Conservation (phyloP, 2,113 vertebrate genomes). For the Orycteropus afer region DNA sequence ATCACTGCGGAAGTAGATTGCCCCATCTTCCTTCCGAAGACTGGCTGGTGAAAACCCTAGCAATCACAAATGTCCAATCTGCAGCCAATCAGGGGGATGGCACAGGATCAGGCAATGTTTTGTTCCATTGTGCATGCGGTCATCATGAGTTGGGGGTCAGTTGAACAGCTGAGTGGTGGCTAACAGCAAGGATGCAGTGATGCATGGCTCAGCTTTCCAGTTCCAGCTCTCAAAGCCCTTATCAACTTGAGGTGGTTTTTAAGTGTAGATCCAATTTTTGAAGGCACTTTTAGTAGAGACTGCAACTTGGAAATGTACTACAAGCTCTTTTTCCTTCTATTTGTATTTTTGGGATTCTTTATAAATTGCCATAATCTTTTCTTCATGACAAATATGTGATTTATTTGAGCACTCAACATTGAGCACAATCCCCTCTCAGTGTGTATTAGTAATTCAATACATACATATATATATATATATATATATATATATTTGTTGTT, state of each 20-base stretch:
- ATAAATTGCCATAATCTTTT: neutral
- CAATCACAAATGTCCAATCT: neutral
- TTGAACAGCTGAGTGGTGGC: neutral
- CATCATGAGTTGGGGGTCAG: neutral
- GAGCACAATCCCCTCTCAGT: neutral
- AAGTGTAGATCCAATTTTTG: neutral
- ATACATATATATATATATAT: too few species aligned
- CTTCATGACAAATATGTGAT: neutral
- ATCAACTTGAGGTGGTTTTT: neutral
- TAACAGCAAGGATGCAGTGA: too few species aligned
- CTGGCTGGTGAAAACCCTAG: neutral
- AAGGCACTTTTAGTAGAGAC: neutral
- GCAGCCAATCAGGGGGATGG: neutral
- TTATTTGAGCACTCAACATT: neutral
- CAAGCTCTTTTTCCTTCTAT: neutral
- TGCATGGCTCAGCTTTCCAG: neutral
- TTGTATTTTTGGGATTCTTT: slow-evolving; percentile 5
- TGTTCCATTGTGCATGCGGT: neutral
- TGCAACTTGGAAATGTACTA: neutral
- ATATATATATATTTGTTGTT: too few species aligned
- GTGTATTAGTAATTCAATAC: neutral
- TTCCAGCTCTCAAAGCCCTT: neutral
- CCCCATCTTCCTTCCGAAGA: too few species aligned
- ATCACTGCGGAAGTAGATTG: too few species aligned
- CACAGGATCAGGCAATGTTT: neutral